Evolutionary conservation across 2,113 vertebrate species (phyloP).

Genomic region (Pycnonotus jocosus): DNA sequence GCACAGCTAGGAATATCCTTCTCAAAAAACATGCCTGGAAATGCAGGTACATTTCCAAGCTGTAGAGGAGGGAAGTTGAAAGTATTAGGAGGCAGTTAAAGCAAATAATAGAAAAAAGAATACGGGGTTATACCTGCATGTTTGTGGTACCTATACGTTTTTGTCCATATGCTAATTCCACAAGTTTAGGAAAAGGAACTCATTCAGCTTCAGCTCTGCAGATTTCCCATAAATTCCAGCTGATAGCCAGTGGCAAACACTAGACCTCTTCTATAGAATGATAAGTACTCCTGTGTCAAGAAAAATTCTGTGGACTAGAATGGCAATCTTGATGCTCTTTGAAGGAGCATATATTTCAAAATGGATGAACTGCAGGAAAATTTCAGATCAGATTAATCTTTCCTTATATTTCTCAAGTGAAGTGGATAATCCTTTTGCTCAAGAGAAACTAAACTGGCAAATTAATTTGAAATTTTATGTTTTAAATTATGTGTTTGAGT

Average conservation of each 20-base stretch:
- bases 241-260: neutral
- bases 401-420: neutral
- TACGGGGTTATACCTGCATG: neutral
- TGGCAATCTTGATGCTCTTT: neutral
- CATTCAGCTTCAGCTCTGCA: neutral
- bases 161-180: neutral
- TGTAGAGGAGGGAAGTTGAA: conserved; percentile 9
- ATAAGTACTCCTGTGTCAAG: neutral
- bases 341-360: neutral
- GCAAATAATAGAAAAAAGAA: neutral
- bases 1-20: neutral
- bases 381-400: neutral
- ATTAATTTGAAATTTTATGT: neutral
- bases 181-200: neutral
- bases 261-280: neutral
- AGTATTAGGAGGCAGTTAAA: neutral
- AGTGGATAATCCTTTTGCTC: neutral
- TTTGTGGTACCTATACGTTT: neutral
- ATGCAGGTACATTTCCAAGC: neutral
- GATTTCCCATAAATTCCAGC: neutral
- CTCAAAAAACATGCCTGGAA: neutral
- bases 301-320: neutral
- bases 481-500: neutral
- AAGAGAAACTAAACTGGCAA: neutral
- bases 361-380: neutral